Percentiles rank a stretch among this genome's conserved stretches.
Conservation (phyloP, 2,113 vertebrate genomes). For the Menura novaehollandiae region DNA sequence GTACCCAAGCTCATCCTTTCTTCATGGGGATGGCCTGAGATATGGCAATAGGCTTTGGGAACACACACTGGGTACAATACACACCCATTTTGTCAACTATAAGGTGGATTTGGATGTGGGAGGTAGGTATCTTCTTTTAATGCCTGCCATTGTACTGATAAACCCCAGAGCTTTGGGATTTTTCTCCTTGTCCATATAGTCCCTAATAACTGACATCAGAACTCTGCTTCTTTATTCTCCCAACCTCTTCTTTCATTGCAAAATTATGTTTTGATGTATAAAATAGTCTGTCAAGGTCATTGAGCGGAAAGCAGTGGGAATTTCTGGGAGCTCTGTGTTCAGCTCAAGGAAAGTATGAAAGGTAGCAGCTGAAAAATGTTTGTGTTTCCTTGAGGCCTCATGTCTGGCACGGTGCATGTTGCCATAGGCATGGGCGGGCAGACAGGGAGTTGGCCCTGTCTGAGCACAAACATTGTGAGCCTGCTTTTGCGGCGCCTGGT, state of each 20-base stretch:
- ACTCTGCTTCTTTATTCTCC: neutral
- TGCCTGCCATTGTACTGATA: neutral
- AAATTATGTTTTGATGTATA: fast-evolving
- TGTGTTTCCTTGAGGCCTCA: slow-evolving; percentile 45
- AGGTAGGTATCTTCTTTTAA: slow-evolving; percentile 64
- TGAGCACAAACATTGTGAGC: neutral
- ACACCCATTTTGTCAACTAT: slow-evolving; percentile 83
- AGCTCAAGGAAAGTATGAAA: slow-evolving; percentile 5
- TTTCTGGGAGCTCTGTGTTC: neutral
- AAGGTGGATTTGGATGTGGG: slow-evolving; percentile 85
- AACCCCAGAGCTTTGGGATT: neutral
- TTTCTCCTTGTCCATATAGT: neutral
- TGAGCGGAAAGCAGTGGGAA: neutral
- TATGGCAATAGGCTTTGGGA: slow-evolving; percentile 83
- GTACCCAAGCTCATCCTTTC: slow-evolving; percentile 79
- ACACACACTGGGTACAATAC: slow-evolving; percentile 80
- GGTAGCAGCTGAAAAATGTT: neutral
- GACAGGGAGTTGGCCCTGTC: neutral
- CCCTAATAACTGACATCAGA: neutral
- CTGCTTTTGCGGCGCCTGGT: fast-evolving
- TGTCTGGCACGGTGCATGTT: neutral
- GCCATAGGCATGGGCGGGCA: neutral
- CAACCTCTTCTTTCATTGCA: neutral
- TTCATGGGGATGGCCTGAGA: slow-evolving; percentile 65
- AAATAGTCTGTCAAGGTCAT: neutral